Evolutionary conservation across 2,113 vertebrate species (phyloP).

Genomic region (Centropus unirufus): DNA sequence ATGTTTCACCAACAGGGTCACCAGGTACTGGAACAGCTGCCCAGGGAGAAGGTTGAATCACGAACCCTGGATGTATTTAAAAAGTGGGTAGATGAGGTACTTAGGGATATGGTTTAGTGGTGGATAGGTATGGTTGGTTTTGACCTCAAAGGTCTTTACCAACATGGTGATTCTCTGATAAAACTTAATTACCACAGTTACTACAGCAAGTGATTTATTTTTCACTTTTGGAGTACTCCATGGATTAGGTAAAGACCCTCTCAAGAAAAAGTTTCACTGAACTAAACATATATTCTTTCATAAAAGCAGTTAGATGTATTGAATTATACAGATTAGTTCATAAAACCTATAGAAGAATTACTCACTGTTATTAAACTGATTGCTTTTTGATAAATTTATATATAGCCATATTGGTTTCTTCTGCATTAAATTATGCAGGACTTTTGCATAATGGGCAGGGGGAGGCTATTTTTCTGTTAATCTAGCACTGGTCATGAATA

Average conservation of each 20-base stretch:
- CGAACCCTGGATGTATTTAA: too few species aligned
- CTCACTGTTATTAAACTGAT: neutral
- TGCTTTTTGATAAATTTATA: neutral
- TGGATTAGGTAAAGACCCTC: neutral
- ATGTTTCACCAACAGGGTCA: too few species aligned
- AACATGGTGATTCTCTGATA: too few species aligned
- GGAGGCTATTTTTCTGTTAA: conserved; percentile 23
- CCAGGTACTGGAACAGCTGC: too few species aligned
- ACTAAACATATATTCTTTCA: neutral
- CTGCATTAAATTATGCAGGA: neutral
- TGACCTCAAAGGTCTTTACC: too few species aligned
- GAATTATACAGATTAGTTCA: neutral
- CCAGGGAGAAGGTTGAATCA: too few species aligned
- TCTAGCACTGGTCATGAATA: neutral
- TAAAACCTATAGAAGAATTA: neutral
- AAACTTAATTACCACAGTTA: neutral
- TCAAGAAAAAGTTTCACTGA: neutral
- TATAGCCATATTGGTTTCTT: neutral
- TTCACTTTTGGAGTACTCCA: neutral
- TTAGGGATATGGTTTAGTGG: too few species aligned
- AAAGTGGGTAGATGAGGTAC: too few species aligned
- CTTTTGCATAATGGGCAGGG: neutral
- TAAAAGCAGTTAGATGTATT: neutral
- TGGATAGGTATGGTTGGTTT: too few species aligned
- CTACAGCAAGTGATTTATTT: neutral